A percentile compares a stretch with the other conserved stretches of the same genome.
These are phyloP conservation scores for Lochmaea crataegi DNA, from an alignment of 2,888 invertebrate species.

Conservation along the genomic window DNA sequence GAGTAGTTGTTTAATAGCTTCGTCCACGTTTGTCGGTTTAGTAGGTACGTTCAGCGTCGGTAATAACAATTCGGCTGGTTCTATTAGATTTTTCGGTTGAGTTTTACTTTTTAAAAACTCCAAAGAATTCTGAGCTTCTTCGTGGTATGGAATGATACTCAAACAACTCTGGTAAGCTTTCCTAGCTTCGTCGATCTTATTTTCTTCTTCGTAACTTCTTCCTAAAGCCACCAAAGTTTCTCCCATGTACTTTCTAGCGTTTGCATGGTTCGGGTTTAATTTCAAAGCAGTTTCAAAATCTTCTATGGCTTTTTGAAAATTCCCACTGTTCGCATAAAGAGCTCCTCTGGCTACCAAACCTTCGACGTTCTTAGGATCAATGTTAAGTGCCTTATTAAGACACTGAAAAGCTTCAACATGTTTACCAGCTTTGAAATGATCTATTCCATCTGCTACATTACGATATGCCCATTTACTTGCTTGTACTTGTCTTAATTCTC, in stretches of 20 bases:
- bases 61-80: constrained; percentile 72
- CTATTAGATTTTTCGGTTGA: constrained; percentile 71
- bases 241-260: constrained; percentile 93
- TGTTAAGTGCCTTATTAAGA: constrained; percentile 91
- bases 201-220: constrained; percentile 88
- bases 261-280: constrained; percentile 89
- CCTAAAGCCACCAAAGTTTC: constrained; percentile 92
- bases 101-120: constrained; percentile 82
- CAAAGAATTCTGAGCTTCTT: constrained; percentile 86
- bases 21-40: constrained; percentile 70
- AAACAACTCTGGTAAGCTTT: constrained; percentile 88
- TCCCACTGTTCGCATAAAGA: constrained; percentile 92
- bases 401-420: constrained; percentile 96
- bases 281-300: constrained; percentile 94
- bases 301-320: constrained; percentile 92
- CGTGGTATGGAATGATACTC: constrained; percentile 85
- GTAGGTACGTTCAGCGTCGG: constrained; percentile 70
- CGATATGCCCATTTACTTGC: constrained; percentile 95
- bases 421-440: constrained; percentile 92
- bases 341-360: constrained; percentile 93
- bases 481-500: constrained; percentile 87
- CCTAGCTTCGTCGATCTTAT: constrained; percentile 85
- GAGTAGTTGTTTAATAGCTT: constrained; percentile 73
- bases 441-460: constrained; percentile 93
- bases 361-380: constrained; percentile 92